These are phyloP conservation scores for Brachynemurus nebulosus DNA, from an alignment of 2,888 invertebrate species.

Conservation along the genomic window DNA sequence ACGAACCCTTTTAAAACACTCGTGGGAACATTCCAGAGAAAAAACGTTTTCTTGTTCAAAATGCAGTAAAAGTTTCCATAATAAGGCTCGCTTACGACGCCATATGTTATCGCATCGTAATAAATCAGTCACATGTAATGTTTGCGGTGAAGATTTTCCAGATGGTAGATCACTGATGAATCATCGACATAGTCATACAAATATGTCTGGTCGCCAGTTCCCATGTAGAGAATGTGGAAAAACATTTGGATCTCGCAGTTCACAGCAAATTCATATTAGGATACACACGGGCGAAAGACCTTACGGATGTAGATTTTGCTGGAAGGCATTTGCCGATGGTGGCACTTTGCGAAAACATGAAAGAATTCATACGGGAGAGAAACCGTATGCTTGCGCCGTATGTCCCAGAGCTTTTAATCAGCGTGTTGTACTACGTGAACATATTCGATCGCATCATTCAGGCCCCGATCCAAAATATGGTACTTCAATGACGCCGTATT, in stretches of 20 bases:
- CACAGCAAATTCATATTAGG: conserved; percentile 73
- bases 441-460: conserved; percentile 75
- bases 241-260: conserved; percentile 72
- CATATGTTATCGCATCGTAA: conserved; percentile 60
- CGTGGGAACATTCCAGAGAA: conserved; percentile 52
- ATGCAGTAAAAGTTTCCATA: conserved; percentile 57
- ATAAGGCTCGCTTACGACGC: conserved; percentile 47
- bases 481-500: conserved; percentile 46
- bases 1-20: conserved; percentile 50
- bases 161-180: conserved; percentile 55
- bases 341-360: conserved; percentile 76
- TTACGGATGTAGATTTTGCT: conserved; percentile 73
- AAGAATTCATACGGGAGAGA: conserved; percentile 73
- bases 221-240: conserved; percentile 76
- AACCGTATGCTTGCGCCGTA: conserved; percentile 76
- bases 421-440: conserved; percentile 69
- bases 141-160: conserved; percentile 55
- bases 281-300: conserved; percentile 77
- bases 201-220: conserved; percentile 45
- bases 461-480: conserved; percentile 59
- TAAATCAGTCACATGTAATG: conserved; percentile 53
- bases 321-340: conserved; percentile 82
- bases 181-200: conserved; percentile 50
- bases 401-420: conserved; percentile 81
- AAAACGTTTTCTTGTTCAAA: conserved; percentile 43